Evolutionary conservation across 2,797 vertebrate species (phyloP).

Genomic region (Sebastes minor): DNA sequence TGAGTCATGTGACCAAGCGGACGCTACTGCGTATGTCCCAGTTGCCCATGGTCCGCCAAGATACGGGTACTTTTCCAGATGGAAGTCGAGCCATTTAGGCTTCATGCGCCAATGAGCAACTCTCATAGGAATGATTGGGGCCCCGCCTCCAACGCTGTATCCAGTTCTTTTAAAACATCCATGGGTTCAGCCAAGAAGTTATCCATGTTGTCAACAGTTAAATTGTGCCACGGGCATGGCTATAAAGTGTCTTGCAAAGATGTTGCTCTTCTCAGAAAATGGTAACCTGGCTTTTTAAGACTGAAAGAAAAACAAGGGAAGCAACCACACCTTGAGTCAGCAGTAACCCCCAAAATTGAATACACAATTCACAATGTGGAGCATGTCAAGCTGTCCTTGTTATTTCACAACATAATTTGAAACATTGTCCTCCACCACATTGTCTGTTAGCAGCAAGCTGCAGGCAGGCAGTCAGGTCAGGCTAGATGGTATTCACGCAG

Average conservation of each 20-base stretch:
- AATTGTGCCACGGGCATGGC: neutral
- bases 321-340: neutral
- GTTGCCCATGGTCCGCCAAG: too few relatives aligned
- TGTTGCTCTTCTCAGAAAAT: neutral
- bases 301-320: neutral
- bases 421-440: conserved; percentile 12
- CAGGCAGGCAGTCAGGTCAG: conserved; percentile 37
- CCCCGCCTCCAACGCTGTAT: too few relatives aligned
- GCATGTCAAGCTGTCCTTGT: conserved; percentile 3
- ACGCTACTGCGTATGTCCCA: too few relatives aligned
- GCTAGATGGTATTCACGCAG: conserved; percentile 41
- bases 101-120: too few relatives aligned
- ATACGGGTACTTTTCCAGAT: too few relatives aligned
- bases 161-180: too few relatives aligned
- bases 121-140: too few relatives aligned
- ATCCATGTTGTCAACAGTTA: conserved; percentile 4
- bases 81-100: too few relatives aligned
- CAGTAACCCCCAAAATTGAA: conserved; percentile 1
- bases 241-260: neutral
- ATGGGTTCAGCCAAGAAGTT: neutral
- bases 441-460: conserved; percentile 25
- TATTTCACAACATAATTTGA: conserved; percentile 34
- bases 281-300: neutral
- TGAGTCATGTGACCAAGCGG: too few relatives aligned
- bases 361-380: conserved; percentile 28